Evolutionary conservation across 2,113 vertebrate genomes (phyloP).

Genomic region (Nasalis larvatus): DNA sequence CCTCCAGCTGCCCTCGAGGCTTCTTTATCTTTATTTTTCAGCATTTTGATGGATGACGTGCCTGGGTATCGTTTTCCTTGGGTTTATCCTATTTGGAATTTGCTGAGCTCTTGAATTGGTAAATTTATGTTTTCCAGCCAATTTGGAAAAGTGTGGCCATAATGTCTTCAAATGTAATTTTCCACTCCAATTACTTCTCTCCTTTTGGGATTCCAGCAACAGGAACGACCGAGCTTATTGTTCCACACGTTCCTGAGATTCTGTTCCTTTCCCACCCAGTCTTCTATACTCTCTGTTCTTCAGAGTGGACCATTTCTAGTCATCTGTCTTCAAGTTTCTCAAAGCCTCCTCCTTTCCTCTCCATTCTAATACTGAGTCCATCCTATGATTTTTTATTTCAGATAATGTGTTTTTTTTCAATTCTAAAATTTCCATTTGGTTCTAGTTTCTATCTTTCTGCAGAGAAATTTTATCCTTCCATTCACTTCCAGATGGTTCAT

Average conservation of each 20-base stretch:
- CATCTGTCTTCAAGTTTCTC: not conserved
- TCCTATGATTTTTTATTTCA: not conserved
- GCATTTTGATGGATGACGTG: too few species aligned
- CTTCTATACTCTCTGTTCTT: not conserved
- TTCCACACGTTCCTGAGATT: not conserved
- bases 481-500: not conserved
- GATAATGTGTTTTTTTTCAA: not conserved
- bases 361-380: not conserved
- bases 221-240: not conserved
- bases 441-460: not conserved
- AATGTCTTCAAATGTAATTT: not conserved
- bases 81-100: too few species aligned
- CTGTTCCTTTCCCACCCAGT: not conserved
- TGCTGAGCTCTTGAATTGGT: too few species aligned
- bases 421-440: not conserved
- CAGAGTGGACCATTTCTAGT: not conserved
- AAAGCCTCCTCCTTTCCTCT: not conserved
- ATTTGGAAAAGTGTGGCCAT: not conserved
- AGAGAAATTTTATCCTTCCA: not conserved
- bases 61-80: too few species aligned
- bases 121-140: too few species aligned
- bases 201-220: not conserved
- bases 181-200: not conserved
- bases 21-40: too few species aligned
- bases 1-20: not conserved